These are phyloP conservation scores for Ectemnius lituratus DNA, from an alignment of 2,888 invertebrate genomes.

Conservation along the genomic window DNA sequence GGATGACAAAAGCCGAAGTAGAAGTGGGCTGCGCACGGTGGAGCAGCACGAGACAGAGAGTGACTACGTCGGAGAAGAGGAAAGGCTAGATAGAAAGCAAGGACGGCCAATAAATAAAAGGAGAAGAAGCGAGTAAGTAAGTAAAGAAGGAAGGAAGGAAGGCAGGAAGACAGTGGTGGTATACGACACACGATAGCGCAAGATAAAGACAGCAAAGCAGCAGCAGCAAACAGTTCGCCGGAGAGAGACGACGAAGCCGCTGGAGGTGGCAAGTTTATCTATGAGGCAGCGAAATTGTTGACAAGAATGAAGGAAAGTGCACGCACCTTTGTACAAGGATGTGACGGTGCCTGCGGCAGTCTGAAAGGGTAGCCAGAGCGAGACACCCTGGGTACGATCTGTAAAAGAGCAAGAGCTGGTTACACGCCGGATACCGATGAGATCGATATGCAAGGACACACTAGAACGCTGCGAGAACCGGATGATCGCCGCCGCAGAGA, in stretches of 20 bases:
- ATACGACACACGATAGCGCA: background rate
- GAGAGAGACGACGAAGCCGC: slow-evolving; percentile 17
- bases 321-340: slow-evolving; percentile 86
- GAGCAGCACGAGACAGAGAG: no score
- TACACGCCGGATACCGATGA: slow-evolving; percentile 36
- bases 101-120: slow-evolving; percentile 4
- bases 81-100: slow-evolving; percentile 2
- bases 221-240: slow-evolving; percentile 6
- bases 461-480: slow-evolving; percentile 34
- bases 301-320: slow-evolving; percentile 35
- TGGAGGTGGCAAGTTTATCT: slow-evolving; percentile 32
- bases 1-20: slow-evolving; percentile 35
- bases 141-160: background rate
- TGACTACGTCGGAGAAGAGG: background rate
- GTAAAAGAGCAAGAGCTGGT: slow-evolving; percentile 65
- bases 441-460: slow-evolving; percentile 49
- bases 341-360: slow-evolving; percentile 89
- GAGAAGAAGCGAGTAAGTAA: slow-evolving; percentile 13
- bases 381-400: slow-evolving; percentile 84
- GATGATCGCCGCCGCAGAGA: slow-evolving; percentile 10
- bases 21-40: background rate
- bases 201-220: background rate
- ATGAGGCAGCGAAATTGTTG: slow-evolving; percentile 39
- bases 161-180: slow-evolving; percentile 13
- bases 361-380: slow-evolving; percentile 87